Conservation (phyloP, 2,113 vertebrate species). For the Equus przewalskii region DNA sequence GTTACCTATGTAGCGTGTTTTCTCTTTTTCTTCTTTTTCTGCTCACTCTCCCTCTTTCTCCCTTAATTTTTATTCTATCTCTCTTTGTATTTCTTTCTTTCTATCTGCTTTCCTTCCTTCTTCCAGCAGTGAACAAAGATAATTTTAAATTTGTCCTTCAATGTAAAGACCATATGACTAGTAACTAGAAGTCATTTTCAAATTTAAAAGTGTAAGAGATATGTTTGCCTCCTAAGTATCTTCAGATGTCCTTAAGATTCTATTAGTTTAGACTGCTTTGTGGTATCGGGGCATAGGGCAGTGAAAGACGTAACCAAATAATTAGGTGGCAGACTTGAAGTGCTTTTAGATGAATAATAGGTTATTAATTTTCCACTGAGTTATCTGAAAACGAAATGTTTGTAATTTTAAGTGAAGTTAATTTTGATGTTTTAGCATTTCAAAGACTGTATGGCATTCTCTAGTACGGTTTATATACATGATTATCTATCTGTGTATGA, state of each 20-base stretch:
- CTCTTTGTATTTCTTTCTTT: not conserved
- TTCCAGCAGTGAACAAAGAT: not conserved
- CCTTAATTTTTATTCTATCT: not conserved
- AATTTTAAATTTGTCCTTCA: constrained; percentile 40
- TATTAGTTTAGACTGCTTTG: constrained; percentile 34
- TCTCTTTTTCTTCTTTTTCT: not conserved
- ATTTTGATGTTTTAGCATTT: constrained; percentile 21
- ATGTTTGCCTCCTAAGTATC: constrained; percentile 23
- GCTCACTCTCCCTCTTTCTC: no score
- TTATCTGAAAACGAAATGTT: constrained; percentile 47
- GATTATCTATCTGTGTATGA: not conserved
- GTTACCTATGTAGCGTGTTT: not conserved
- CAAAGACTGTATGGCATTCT: not conserved
- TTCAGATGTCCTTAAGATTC: constrained; percentile 41
- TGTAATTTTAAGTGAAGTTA: constrained; percentile 55
- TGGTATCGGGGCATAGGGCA: not conserved
- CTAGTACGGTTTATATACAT: not conserved
- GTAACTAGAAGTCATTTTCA: constrained; percentile 59
- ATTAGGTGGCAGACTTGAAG: constrained; percentile 22
- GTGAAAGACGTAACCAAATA: constrained; percentile 47
- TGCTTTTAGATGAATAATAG: constrained; percentile 36
- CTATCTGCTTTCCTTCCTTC: not conserved
- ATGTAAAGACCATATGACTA: not conserved
- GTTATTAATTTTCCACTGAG: not conserved
- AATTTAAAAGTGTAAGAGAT: constrained; percentile 43